Evolutionary conservation across 2,113 vertebrate species (phyloP), one percentile per base, ranked within the genome.

Genomic region (Silurus glanis): DNA sequence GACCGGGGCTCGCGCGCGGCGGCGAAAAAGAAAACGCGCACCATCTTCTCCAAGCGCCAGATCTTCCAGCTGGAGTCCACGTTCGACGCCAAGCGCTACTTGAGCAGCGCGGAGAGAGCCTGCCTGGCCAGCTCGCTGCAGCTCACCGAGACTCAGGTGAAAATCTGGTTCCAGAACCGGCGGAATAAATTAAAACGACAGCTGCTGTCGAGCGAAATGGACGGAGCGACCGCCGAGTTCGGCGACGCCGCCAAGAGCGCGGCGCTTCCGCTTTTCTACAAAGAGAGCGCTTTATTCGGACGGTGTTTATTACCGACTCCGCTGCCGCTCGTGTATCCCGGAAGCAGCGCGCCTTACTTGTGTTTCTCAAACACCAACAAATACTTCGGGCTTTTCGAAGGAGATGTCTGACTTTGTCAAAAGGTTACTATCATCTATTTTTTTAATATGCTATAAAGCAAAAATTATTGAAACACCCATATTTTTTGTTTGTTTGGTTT

Each of bases 61-160:
- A 96, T 97, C 74, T 96, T 96, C 90, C 96, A 96, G 92, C 92
- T 97, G 93, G 96, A 97, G 90, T 95, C 96, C 90, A 96, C 96
- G 51, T 97, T 97, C 92, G 96, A 96, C 74, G 94, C 96, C 94
- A 96, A 97, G 87, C 94, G 96, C 13, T 97, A 97, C 55, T 92
- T 97, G 89, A 97, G 96, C 92, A 97, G 97, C 90, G 92, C 96
- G 0, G 96, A 97, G 90, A 86, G 96, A 79, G 95, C 95, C 6
- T 95, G 95, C 83, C 93, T 96, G 51, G 96, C 96, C 86, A 94
- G 88, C 58, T 96, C 96, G 6, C 92, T 96, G 14, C 96, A 96
- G 92, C 94, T 96, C 37, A 95, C 95, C 51, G 95, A 96, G 91
- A 96, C 95, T 21, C 95, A 96, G 90, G 96, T 96, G 53, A 96